Percentiles rank a stretch among this genome's conserved stretches.
Conservation (phyloP, 53 echinoderm and acorn worm species). For the Arbacia lixula region DNA sequence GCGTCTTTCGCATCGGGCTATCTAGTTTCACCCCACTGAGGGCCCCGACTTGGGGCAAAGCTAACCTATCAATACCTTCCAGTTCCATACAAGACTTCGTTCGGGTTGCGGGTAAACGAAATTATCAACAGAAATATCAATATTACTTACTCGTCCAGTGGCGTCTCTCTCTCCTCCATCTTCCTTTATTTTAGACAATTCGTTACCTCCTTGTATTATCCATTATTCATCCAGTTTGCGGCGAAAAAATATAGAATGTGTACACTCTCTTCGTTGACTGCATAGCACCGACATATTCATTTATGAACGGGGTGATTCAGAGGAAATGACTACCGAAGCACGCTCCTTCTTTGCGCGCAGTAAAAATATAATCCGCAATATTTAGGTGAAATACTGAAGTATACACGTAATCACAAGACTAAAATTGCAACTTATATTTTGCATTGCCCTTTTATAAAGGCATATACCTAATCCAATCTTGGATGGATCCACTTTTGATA, state of each 20-base stretch:
- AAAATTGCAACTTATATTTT: no score
- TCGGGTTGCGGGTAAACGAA: background rate
- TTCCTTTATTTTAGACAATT: slow-evolving; percentile 60
- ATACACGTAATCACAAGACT: no score
- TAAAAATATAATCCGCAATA: no score
- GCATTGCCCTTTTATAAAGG: no score
- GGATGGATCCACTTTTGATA: no score
- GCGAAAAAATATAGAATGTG: slow-evolving; percentile 28
- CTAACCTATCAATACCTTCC: slow-evolving; percentile 51
- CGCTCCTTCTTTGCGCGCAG: no score
- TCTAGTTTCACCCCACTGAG: slow-evolving; percentile 44
- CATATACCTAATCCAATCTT: no score
- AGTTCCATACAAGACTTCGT: slow-evolving; percentile 36
- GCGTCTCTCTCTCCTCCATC: slow-evolving; percentile 80
- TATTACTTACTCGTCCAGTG: slow-evolving; percentile 77
- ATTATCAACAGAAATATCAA: slow-evolving; percentile 1
- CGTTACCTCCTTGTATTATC: slow-evolving; percentile 75
- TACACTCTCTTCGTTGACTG: slow-evolving; percentile 45
- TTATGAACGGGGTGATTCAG: slow-evolving; percentile 75
- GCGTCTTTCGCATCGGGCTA: slow-evolving; percentile 7
- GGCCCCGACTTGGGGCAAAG: slow-evolving; percentile 43
- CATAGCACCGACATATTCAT: slow-evolving; percentile 65
- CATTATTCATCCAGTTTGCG: slow-evolving; percentile 59
- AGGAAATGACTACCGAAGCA: slow-evolving; percentile 75
- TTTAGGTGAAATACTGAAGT: no score